A percentile compares a stretch with the other conserved stretches of the same genome.
phyloP scores from a whole-genome alignment of 1,140 invertebrate genomes.

The Manduca sexta region DNA sequence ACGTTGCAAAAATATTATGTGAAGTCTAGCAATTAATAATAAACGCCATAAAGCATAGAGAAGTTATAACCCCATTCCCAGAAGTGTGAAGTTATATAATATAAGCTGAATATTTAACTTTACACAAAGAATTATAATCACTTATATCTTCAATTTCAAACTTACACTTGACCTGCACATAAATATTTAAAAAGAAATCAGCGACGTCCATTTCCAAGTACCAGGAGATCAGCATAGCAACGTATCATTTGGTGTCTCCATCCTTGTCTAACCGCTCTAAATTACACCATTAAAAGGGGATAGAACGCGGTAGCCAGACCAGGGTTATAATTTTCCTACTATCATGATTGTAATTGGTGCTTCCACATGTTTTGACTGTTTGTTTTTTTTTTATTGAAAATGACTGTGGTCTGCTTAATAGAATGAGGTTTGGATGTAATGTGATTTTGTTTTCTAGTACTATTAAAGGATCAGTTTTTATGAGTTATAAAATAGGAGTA shows the following conservation, averaged over 20 bases:
- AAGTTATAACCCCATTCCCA: too few relatives aligned
- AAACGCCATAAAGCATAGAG: too few relatives aligned
- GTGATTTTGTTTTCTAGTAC: constrained; percentile 12
- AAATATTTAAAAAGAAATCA: neutral
- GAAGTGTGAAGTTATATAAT: too few relatives aligned
- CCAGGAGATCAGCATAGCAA: constrained; percentile 17
- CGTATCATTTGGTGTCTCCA: constrained; percentile 23
- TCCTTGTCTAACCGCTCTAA: constrained; percentile 17
- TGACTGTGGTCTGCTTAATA: too few relatives aligned
- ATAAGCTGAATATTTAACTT: too few relatives aligned
- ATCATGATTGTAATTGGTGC: constrained; percentile 42
- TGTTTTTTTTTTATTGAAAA: constrained; percentile 34
- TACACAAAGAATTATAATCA: too few relatives aligned
- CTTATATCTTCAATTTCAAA: too few relatives aligned
- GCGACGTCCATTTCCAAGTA: constrained; percentile 2
- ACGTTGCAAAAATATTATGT: too few relatives aligned
- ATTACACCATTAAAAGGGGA: constrained; percentile 20
- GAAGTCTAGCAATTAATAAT: too few relatives aligned
- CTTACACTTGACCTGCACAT: too few relatives aligned
- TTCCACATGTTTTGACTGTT: constrained; percentile 30
- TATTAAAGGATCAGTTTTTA: neutral
- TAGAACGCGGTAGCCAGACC: constrained; percentile 20
- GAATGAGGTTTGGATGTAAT: constrained; percentile 18
- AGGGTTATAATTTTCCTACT: constrained; percentile 40
- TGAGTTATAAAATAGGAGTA: too few relatives aligned